Percentiles rank a stretch among this genome's conserved stretches.
phyloP scores from a whole-genome alignment of 1,140 invertebrate genomes.

The Battus philenor region DNA sequence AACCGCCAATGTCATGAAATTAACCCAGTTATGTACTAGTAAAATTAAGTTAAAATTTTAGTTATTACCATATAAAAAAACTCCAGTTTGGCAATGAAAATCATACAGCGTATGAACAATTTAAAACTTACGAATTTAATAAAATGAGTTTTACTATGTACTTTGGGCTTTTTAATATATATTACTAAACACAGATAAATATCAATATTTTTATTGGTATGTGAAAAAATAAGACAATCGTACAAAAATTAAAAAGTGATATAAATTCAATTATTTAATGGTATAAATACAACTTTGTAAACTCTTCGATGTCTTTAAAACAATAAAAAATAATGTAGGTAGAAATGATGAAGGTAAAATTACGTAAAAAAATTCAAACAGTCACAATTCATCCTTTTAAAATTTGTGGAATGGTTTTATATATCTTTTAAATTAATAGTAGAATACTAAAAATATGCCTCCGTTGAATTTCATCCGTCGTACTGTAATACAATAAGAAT shows the following conservation, averaged over 20 bases:
- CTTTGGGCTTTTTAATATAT: not conserved
- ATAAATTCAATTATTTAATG: no score
- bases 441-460: not conserved
- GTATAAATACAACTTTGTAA: no score
- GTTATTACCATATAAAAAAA: not conserved
- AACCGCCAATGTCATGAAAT: constrained; percentile 15
- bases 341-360: no score
- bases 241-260: no score
- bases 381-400: no score
- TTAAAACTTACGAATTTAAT: not conserved
- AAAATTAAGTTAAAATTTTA: not conserved
- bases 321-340: no score
- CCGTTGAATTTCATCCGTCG: not conserved
- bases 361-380: no score
- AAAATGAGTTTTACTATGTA: not conserved
- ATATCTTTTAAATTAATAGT: not conserved
- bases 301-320: no score
- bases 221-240: no score
- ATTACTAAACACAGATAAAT: no score
- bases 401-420: not conserved
- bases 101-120: not conserved
- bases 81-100: not conserved
- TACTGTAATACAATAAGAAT: not conserved
- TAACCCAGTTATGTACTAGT: constrained; percentile 3
- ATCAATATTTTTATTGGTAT: no score